Percentiles rank a stretch among this genome's conserved stretches.
Evolutionary conservation across 1,140 invertebrate species (phyloP).

Genomic region (Tetramorium parvispinum): DNA sequence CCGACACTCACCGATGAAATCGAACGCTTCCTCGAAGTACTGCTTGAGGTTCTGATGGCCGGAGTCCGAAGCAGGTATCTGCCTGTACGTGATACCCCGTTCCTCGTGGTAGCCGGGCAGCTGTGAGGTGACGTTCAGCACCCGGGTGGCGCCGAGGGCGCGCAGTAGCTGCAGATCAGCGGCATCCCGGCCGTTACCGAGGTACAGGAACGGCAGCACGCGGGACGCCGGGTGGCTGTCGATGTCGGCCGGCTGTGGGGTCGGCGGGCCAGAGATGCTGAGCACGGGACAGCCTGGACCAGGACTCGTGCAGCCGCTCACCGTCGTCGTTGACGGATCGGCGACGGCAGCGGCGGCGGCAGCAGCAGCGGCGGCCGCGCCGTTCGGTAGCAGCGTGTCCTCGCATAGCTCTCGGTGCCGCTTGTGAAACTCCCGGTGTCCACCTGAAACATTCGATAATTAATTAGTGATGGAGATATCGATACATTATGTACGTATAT

Average conservation of each 20-base stretch:
- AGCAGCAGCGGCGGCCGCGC: slow-evolving; percentile 37
- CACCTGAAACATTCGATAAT: slow-evolving; percentile 85
- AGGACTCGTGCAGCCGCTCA: slow-evolving; percentile 77
- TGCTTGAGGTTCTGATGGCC: slow-evolving; percentile 96
- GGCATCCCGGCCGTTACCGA: slow-evolving; percentile 95
- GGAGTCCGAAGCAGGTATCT: slow-evolving; percentile 94
- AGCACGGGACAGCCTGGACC: slow-evolving; percentile 78
- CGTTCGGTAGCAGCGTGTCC: slow-evolving; percentile 86
- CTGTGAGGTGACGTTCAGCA: slow-evolving; percentile 94
- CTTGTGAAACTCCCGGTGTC: slow-evolving; percentile 89
- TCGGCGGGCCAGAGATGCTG: slow-evolving; percentile 75
- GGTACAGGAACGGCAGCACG: slow-evolving; percentile 94
- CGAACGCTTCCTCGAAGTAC: slow-evolving; percentile 96
- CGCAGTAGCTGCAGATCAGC: slow-evolving; percentile 90
- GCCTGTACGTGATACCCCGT: slow-evolving; percentile 91
- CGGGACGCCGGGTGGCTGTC: slow-evolving; percentile 92
- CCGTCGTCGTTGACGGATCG: slow-evolving; percentile 60
- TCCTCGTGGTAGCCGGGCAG: slow-evolving; percentile 90
- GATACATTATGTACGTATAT: too few species aligned
- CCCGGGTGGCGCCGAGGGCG: slow-evolving; percentile 89
- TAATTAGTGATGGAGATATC: not conserved
- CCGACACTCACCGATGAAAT: slow-evolving; percentile 92
- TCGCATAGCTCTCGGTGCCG: slow-evolving; percentile 89
- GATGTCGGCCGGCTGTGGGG: slow-evolving; percentile 86
- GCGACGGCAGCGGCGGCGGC: slow-evolving; percentile 16